Evolutionary conservation across 2,797 vertebrate species (phyloP).

Genomic region (Notamacropus eugenii): DNA sequence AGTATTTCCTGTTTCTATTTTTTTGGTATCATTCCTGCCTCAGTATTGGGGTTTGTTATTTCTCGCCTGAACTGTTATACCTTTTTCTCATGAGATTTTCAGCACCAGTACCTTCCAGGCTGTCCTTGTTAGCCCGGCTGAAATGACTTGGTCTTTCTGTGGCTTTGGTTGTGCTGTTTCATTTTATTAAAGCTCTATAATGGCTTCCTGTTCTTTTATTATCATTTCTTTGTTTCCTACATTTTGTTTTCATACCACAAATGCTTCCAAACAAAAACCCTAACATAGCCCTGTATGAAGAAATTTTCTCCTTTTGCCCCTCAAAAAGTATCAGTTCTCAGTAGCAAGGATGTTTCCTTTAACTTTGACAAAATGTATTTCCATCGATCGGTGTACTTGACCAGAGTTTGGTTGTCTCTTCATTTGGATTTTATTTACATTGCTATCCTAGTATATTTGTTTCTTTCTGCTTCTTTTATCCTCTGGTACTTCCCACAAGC

Average conservation of each 20-base stretch:
- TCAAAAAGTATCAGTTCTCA: not conserved
- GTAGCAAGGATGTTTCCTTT: not conserved
- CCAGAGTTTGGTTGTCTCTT: not conserved
- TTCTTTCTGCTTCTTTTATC: not conserved
- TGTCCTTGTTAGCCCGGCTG: not conserved
- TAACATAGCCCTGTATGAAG: not conserved
- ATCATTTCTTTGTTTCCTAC: not conserved
- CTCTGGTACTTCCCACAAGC: not conserved
- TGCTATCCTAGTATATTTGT: not conserved
- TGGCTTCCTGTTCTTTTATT: not conserved
- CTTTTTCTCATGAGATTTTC: not conserved
- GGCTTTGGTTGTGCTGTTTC: not conserved
- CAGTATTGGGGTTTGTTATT: slow-evolving; percentile 24
- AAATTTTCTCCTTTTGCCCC: not conserved
- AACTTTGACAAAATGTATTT: not conserved
- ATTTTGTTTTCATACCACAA: not conserved
- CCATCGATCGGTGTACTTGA: not conserved
- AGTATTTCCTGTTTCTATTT: slow-evolving; percentile 4
- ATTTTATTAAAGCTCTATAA: not conserved
- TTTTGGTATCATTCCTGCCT: slow-evolving; percentile 6
- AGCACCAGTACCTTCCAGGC: not conserved
- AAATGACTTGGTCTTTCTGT: not conserved
- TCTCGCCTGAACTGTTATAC: not conserved
- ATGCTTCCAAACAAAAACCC: not conserved
- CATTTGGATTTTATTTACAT: not conserved